These are phyloP conservation scores for Palythoa heliodiscus DNA, from an alignment of 92 coral and sea anemone genomes.

Conservation along the genomic window DNA sequence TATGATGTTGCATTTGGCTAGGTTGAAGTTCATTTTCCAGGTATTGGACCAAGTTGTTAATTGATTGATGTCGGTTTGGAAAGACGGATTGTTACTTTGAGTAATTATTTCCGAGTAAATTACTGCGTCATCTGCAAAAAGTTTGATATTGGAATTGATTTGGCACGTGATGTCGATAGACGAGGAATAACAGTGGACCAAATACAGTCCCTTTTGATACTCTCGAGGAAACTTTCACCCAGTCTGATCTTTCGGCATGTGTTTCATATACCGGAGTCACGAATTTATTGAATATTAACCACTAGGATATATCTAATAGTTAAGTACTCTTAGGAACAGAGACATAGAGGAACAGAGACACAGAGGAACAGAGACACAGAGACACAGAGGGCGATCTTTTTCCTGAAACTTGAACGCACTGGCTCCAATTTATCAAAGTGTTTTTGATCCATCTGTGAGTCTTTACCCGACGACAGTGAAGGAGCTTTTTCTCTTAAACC, in stretches of 20 bases:
- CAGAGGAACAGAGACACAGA: no score
- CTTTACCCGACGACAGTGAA: no score
- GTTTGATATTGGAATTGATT: constrained; percentile 31
- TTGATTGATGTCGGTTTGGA: constrained; percentile 55
- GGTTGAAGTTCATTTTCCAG: constrained; percentile 19
- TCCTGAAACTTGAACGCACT: constrained; percentile 31
- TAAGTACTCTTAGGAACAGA: no score
- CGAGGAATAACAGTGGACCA: constrained; percentile 34
- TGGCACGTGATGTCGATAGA: constrained; percentile 35
- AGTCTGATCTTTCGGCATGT: constrained; percentile 41
- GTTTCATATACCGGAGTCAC: no score
- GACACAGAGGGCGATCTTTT: no score
- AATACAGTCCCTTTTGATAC: background rate
- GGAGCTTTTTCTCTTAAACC: no score
- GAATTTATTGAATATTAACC: no score
- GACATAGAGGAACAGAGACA: no score
- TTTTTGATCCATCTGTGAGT: constrained; percentile 38
- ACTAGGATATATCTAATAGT: no score
- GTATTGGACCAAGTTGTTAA: constrained; percentile 37
- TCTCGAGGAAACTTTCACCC: constrained; percentile 39
- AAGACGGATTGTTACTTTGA: constrained; percentile 27
- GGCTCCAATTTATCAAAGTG: constrained; percentile 40
- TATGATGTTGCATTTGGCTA: background rate
- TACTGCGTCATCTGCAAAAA: background rate
- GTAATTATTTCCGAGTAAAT: constrained; percentile 29